phyloP scores from a whole-genome alignment of 1,140 invertebrate species.

The Neelides sp. region DNA sequence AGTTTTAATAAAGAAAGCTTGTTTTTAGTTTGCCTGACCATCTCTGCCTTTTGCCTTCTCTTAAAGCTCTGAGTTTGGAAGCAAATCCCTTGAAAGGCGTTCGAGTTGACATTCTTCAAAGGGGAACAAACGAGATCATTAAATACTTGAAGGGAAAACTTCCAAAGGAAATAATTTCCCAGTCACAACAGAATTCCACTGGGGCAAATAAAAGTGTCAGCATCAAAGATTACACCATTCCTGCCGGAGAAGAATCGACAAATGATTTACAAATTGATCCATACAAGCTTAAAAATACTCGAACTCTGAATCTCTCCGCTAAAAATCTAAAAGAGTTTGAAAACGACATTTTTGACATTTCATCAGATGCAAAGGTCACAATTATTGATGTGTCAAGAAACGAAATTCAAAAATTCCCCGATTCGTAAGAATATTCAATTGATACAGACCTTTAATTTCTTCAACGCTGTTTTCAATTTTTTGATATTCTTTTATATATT shows the following conservation, averaged over 20 bases:
- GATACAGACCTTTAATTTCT: slow-evolving; percentile 9
- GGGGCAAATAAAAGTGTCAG: neutral
- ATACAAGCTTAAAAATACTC: slow-evolving; percentile 58
- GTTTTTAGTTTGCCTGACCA: slow-evolving; percentile 58
- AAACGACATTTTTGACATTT: slow-evolving; percentile 54
- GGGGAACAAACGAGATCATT: slow-evolving; percentile 66
- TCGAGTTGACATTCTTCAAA: slow-evolving; percentile 59
- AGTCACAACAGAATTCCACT: neutral
- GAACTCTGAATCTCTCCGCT: slow-evolving; percentile 50
- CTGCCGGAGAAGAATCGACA: neutral
- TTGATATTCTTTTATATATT: slow-evolving; percentile 16
- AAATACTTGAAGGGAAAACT: slow-evolving; percentile 57
- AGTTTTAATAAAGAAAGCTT: no score
- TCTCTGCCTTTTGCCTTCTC: slow-evolving; percentile 58
- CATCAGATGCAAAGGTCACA: slow-evolving; percentile 53
- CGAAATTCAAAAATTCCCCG: slow-evolving; percentile 50
- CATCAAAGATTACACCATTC: neutral
- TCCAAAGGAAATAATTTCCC: slow-evolving; percentile 28
- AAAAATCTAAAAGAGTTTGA: slow-evolving; percentile 53
- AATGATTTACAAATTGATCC: slow-evolving; percentile 27
- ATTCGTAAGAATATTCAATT: slow-evolving; percentile 43
- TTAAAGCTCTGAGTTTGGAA: slow-evolving; percentile 68
- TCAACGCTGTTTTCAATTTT: no score
- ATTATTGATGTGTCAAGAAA: slow-evolving; percentile 70
- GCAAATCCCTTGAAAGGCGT: slow-evolving; percentile 71